A percentile compares a stretch with the other conserved stretches of the same genome.
Conservation (phyloP, 2,797 vertebrate genomes). For the Lerista edwardsae region DNA sequence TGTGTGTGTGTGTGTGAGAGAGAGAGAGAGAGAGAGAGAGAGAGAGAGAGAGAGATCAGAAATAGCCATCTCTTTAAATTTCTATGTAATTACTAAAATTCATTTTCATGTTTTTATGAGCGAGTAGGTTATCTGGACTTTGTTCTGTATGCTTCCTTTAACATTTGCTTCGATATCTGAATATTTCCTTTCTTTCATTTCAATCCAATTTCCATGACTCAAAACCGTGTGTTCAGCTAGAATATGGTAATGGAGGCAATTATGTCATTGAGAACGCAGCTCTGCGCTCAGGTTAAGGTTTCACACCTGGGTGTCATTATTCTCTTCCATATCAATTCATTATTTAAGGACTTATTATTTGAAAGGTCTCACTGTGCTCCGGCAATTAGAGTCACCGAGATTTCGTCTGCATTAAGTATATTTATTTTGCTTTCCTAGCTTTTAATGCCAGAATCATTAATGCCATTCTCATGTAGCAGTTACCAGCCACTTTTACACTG, state of each 20-base stretch:
- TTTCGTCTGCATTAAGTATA: constrained; percentile 69
- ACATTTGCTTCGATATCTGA: constrained; percentile 62
- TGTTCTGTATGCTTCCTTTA: constrained; percentile 62
- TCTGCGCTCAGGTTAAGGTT: constrained; percentile 70
- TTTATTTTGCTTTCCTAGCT: constrained; percentile 75
- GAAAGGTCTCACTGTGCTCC: constrained; percentile 71
- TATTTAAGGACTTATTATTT: constrained; percentile 79
- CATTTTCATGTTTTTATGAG: constrained; percentile 69
- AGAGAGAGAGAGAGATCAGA: constrained; percentile 13
- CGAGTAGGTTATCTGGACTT: constrained; percentile 68
- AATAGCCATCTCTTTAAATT: constrained; percentile 57
- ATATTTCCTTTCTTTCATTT: constrained; percentile 68
- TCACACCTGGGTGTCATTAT: constrained; percentile 82
- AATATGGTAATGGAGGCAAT: constrained; percentile 78
- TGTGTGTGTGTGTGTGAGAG: no score
- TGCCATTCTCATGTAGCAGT: constrained; percentile 65
- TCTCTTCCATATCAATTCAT: constrained; percentile 77
- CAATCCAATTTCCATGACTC: constrained; percentile 67
- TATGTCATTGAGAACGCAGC: constrained; percentile 70
- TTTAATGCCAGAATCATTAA: constrained; percentile 76
- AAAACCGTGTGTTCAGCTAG: constrained; percentile 60
- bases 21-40: no score
- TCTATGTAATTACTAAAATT: constrained; percentile 50
- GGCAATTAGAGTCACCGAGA: constrained; percentile 73
- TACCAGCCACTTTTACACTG: constrained; percentile 59